Evolutionary conservation across 2,797 vertebrate genomes (phyloP), one percentile per base, ranked within the genome.

Genomic region (Micropoecilia bifurca): DNA sequence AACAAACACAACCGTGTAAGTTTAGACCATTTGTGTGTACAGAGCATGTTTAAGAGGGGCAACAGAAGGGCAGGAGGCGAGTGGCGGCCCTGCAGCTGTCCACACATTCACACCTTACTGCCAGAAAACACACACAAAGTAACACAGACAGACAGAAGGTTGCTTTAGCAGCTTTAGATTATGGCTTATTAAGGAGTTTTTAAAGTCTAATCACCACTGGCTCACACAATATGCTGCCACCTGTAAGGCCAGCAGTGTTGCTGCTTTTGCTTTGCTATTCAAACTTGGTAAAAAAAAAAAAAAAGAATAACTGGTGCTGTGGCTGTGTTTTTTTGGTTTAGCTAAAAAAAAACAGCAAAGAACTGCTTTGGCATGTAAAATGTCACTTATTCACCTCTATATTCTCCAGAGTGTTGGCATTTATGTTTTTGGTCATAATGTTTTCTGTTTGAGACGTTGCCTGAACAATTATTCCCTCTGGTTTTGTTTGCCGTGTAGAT

Each of bases 51-150:
- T 55, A 55, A 39, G 57, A 79, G 46, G 55, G 7, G n/a, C 83
- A 74, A 88, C 80, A 85, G 71, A 48, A 50, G 80, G 78, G 75
- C 78, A 76, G 87, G 77, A 85, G 80, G 80, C 71, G 81, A 81
- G 77, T 25, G 73, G 79, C n/a, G 50, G 72, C 28, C 77, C 83
- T 71, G 57, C 91, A 93, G 91, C 93, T 94, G 91, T 86, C 77
- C 89, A 90, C 89, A 86, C 86, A 86, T 28, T 88, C 83, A 92
- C 91, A 89, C 83, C 47, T 76, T 18, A 73, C 74, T 81, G 77
- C 28, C 39, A 80, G 66, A 68, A 77, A 3, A 78, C 73, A 80
- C 85, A 78, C 46, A 72, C 63, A 73, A 28, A 41, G 47, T 25
- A 50, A 30, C 28, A 9, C 41, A 30, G 41, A 4, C 59, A 78